Evolutionary conservation across 92 coral and sea anemone species (phyloP), one percentile per base, ranked within the genome.

Genomic region (Umimayanthus chanpuru): DNA sequence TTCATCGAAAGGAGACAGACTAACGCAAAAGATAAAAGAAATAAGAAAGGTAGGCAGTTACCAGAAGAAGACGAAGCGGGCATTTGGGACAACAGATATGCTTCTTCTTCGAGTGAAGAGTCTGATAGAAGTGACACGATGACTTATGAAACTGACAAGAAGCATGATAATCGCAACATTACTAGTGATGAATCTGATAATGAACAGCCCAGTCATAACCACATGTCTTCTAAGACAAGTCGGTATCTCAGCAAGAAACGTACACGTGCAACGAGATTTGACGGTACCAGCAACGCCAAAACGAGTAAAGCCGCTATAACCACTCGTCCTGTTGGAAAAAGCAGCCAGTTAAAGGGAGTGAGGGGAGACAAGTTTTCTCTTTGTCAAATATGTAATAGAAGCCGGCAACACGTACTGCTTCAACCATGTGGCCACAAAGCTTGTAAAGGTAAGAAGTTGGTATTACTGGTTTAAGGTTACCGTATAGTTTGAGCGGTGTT

Each of bases 401-500:
- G 10, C 16, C 41, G 28, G 66, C 68, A 50, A 49, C 50, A 49
- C 12, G 68, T 25, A 39, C 18, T 16, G 80, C 43, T 20, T 43
- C 80, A 41, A 25, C 56, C 80, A 9, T 43, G 56, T 76, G 80
- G 80, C 12, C 80, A 76, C 55, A 21, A 25, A 41, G 80, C n/a
- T 76, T 76, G 80, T 16, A 43, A 76, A 43, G 80, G 80, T 76
- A 58, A 76, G 80, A 76, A 20, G 43, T 76, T 28, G 3, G 28
- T 32, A 11, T 73, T 10, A 32, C 9, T 32, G 5, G 4, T 73
- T 73, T 32, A 10, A 73, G n/a, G n/a, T n/a, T n/a, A n/a, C n/a
- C n/a, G n/a, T n/a, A n/a, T n/a, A n/a, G n/a, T n/a, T n/a, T n/a
- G n/a, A n/a, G n/a, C n/a, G n/a, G n/a, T n/a, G n/a, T n/a, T n/a